Evolutionary conservation across 2,888 invertebrate genomes (phyloP).

Genomic region (Hofmannophila pseudospretella): DNA sequence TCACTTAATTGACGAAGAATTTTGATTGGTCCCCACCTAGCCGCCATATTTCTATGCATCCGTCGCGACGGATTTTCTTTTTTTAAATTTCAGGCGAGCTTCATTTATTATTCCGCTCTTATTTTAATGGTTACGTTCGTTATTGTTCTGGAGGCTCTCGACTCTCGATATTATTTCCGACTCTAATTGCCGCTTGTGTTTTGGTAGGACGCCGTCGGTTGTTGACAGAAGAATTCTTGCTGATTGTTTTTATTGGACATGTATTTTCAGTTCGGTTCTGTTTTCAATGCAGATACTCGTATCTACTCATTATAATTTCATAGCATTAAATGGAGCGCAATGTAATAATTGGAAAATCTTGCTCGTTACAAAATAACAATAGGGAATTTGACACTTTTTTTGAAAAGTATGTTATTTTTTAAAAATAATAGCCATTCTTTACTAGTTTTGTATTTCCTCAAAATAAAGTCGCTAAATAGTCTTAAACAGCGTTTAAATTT

Average conservation of each 20-base stretch:
- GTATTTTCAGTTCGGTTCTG: constrained; percentile 21
- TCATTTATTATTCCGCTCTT: constrained; percentile 73
- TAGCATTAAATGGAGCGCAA: no score
- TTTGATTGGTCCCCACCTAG: constrained; percentile 69
- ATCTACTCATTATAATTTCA: neutral
- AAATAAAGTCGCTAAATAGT: no score
- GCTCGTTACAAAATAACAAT: no score
- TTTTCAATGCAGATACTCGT: no score
- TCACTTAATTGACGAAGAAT: constrained; percentile 76
- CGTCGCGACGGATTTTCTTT: constrained; percentile 44
- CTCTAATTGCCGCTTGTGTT: constrained; percentile 57
- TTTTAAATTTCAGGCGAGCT: constrained; percentile 51
- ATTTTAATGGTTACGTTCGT: constrained; percentile 75
- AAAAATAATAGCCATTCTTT: no score
- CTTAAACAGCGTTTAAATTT: no score
- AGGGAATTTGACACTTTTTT: no score
- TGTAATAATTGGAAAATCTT: no score
- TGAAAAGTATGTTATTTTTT: no score
- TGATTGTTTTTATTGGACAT: constrained; percentile 34
- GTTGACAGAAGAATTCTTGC: constrained; percentile 36
- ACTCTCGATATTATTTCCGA: constrained; percentile 63
- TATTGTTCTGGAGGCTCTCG: constrained; percentile 48
- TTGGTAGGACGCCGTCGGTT: no score
- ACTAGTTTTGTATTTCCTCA: no score
- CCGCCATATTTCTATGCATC: constrained; percentile 73